Base-by-base conservation (phyloP, 1,140 invertebrate genomes). In the Caenorhabditis brenneri region DNA sequence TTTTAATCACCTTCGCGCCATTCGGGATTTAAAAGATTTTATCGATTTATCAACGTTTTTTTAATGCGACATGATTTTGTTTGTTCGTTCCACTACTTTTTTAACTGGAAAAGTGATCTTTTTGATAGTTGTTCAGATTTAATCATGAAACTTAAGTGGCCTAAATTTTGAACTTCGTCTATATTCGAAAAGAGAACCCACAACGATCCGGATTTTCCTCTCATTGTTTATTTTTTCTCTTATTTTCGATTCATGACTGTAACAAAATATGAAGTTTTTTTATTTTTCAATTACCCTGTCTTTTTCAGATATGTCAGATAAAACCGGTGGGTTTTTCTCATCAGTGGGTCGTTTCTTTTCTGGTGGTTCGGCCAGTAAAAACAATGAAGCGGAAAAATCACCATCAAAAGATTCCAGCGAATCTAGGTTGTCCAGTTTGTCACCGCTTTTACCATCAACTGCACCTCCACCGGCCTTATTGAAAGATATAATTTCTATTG, bases 1-100 rank as follows among this genome's bases (percentile, higher is more conserved):
- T 74, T 74, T 42, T 74, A 74, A 74, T 74, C 36, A 31, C n/a
- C 36, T 74, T 74, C 65, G 65, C 65, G 65, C 65, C 65, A 74
- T 74, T 74, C 46, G 22, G 36, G 22, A 74, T 74, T 74, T 74
- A n/a, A 74, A 74, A 24, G 9, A 12, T 10, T 74, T 42, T 74
- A 74, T 74, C 22, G 65, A 74, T 74, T 74, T 36, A 36, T 9
- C 4, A 16, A 33, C 12, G 16, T 65, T 65, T 36, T 65, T 65
- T 36, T 39, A 58, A 58, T 29, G 9, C n/a, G n/a, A n/a, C n/a
- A n/a, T n/a, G n/a, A n/a, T n/a, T n/a, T n/a, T n/a, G n/a, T n/a
- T 58, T 2, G 7, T 27, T 27, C 12, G 39, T 42, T 42, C 12
- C 5, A 42, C 5, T 42, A 12, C 39, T 42, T 42, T 42, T 42